Evolutionary conservation across 2,113 vertebrate species (phyloP).

Genomic region (Prolemur simus): DNA sequence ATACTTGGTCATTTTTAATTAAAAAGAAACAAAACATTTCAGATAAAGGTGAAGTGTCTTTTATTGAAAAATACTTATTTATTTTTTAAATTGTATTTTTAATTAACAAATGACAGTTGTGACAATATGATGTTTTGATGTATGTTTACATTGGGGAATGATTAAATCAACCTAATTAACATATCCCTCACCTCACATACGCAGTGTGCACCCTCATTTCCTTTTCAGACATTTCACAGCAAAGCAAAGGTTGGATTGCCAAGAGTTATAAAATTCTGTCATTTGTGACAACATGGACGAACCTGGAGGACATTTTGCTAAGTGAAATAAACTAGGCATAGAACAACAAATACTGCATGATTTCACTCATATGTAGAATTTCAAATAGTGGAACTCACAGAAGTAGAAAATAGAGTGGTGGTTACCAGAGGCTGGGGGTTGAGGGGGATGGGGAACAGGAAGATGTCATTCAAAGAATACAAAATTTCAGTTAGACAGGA

Average conservation of each 20-base stretch:
- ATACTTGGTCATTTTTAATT: neutral
- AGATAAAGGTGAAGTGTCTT: neutral
- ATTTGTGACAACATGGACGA: no score
- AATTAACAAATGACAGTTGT: neutral
- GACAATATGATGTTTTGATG: neutral
- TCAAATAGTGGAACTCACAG: no score
- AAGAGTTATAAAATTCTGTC: conserved; percentile 42
- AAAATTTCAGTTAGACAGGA: no score
- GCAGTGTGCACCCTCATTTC: neutral
- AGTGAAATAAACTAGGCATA: no score
- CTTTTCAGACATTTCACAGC: conserved; percentile 20
- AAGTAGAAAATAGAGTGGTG: no score
- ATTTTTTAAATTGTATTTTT: neutral
- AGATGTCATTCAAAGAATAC: no score
- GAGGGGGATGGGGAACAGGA: no score
- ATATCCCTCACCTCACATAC: neutral
- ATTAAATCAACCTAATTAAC: neutral
- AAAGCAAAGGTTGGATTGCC: conserved; percentile 61
- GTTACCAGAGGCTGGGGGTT: no score
- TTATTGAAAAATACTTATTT: neutral
- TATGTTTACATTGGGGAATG: neutral
- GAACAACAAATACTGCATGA: no score
- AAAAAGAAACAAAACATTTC: neutral
- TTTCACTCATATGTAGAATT: no score
- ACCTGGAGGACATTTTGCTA: no score